phyloP scores from a whole-genome alignment of 2,113 vertebrate species.

The Oryzias curvinotus region DNA sequence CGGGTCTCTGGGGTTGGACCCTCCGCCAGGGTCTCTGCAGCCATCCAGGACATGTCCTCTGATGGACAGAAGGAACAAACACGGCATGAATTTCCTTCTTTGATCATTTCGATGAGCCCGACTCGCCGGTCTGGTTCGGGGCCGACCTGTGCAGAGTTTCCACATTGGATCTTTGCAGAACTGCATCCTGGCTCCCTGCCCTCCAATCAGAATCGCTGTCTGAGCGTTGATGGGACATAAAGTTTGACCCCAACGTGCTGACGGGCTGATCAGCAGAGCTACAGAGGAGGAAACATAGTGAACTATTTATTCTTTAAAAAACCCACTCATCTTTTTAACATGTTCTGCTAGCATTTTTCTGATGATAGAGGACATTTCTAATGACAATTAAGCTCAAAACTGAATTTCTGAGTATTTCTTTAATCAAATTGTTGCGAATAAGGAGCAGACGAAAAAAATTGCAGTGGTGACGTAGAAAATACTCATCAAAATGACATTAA shows the following conservation, averaged over 20 bases:
- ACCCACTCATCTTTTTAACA: too few species aligned
- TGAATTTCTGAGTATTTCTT: too few species aligned
- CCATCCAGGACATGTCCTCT: slow-evolving; percentile 79
- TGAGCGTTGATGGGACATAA: slow-evolving; percentile 76
- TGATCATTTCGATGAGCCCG: background rate
- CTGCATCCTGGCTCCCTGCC: slow-evolving; percentile 77
- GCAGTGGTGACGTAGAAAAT: too few species aligned
- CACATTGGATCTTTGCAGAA: slow-evolving; percentile 81
- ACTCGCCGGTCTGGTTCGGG: background rate
- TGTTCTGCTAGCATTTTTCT: too few species aligned
- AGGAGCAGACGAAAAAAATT: too few species aligned
- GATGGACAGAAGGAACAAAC: slow-evolving; percentile 12
- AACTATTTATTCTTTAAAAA: background rate
- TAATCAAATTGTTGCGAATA: too few species aligned
- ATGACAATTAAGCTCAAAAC: too few species aligned
- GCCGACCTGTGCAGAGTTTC: slow-evolving; percentile 79
- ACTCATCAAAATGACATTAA: too few species aligned
- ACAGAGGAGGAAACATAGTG: background rate
- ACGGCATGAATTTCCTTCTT: background rate
- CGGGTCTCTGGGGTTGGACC: slow-evolving; percentile 78
- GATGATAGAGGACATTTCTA: too few species aligned
- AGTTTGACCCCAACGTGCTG: slow-evolving; percentile 77
- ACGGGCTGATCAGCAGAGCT: slow-evolving; percentile 59
- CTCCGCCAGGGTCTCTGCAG: slow-evolving; percentile 75
- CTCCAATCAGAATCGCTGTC: slow-evolving; percentile 78